These are phyloP conservation scores for Halictus ligatus DNA, from an alignment of 2,888 invertebrate genomes.

Conservation along the genomic window DNA sequence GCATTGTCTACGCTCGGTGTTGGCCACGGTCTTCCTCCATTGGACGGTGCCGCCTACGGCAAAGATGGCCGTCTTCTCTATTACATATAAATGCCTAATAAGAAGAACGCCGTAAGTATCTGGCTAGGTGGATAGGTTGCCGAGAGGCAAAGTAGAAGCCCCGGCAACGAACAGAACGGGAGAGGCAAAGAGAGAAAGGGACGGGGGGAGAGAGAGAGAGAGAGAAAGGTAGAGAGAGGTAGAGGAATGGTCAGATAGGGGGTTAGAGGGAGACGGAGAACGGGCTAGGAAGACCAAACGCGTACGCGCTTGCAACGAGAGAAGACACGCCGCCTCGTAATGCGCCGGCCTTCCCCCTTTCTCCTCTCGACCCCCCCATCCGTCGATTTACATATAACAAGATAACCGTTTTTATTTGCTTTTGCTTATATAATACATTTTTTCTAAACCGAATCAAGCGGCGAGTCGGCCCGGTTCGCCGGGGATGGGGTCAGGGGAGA, in stretches of 20 bases:
- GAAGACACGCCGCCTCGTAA: slow-evolving; percentile 70
- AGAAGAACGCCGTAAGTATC: slow-evolving; percentile 73
- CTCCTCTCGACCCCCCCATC: slow-evolving; percentile 33
- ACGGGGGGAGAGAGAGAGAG: background rate
- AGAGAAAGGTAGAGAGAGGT: background rate
- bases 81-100: slow-evolving; percentile 78
- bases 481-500: slow-evolving; percentile 29
- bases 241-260: background rate
- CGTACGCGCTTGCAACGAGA: slow-evolving; percentile 63
- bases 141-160: slow-evolving; percentile 38
- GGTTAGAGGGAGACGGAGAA: background rate
- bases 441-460: slow-evolving; percentile 76
- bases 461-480: slow-evolving; percentile 45
- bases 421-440: slow-evolving; percentile 79
- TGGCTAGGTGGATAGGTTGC: slow-evolving; percentile 54
- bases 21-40: slow-evolving; percentile 54
- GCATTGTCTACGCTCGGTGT: slow-evolving; percentile 69
- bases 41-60: slow-evolving; percentile 70
- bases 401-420: slow-evolving; percentile 80
- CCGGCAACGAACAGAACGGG: slow-evolving; percentile 11
- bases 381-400: slow-evolving; percentile 82
- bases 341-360: slow-evolving; percentile 47
- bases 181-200: background rate
- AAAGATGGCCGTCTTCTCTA: slow-evolving; percentile 76
- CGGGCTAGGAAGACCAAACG: slow-evolving; percentile 35